phyloP scores from a whole-genome alignment of 1,140 invertebrate genomes.

The Chlorops oryzae region DNA sequence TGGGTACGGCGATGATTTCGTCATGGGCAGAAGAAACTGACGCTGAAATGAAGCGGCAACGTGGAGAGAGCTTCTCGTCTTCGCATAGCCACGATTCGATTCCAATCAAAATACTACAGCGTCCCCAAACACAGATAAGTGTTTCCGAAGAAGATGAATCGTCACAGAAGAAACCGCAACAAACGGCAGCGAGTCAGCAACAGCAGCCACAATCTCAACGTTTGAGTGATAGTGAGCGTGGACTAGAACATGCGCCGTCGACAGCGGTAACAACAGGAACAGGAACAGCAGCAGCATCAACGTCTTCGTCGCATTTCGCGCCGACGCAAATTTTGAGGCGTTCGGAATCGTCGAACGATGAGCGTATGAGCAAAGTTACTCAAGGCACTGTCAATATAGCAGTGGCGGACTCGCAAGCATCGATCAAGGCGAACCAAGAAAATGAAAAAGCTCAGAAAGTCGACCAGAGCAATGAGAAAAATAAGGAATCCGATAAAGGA shows the following conservation, averaged over 20 bases:
- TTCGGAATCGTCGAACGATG: conserved; percentile 24
- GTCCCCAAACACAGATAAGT: conserved; percentile 37
- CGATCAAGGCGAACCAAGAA: conserved; percentile 17
- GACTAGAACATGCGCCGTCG: conserved; percentile 1
- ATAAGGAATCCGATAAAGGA: conserved; percentile 2
- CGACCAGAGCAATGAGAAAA: conserved; percentile 1
- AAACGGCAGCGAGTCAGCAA: conserved; percentile 9
- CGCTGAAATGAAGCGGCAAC: conserved; percentile 36
- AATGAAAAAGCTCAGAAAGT: conserved; percentile 18
- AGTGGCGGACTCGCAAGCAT: neutral
- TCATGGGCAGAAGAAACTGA: conserved; percentile 46
- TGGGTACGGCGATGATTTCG: conserved; percentile 13
- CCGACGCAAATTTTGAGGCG: conserved; percentile 39
- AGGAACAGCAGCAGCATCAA: neutral
- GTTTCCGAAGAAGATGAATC: conserved; percentile 32
- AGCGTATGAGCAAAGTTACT: conserved; percentile 6
- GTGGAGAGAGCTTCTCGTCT: conserved; percentile 42
- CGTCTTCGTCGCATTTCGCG: conserved; percentile 8
- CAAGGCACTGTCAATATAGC: conserved; percentile 12
- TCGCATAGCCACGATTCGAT: conserved; percentile 42
- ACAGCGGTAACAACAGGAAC: conserved; percentile 4
- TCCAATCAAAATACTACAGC: conserved; percentile 43
- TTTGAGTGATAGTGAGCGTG: too few species aligned
- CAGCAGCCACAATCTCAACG: conserved; percentile 11
- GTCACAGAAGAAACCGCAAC: neutral